Evolutionary conservation across 2,888 invertebrate species (phyloP), one percentile per base, ranked within the genome.

Genomic region (Meliscaeva auricollis): DNA sequence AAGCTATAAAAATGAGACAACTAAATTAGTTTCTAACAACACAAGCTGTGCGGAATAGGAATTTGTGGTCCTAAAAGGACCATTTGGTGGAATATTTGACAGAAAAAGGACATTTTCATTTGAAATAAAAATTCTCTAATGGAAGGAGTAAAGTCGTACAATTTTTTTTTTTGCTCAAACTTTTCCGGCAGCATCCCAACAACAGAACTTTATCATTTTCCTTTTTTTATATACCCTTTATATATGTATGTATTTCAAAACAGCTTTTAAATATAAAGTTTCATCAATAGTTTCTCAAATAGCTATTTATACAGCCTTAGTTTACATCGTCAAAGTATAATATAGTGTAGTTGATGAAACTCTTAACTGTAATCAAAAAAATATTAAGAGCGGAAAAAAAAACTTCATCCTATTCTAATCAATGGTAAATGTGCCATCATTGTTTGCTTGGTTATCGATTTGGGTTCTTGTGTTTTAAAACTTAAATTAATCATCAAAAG

Each of bases 401-500:
- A 38, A 20, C 58, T 20, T 6, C 20, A 38, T 58, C 13, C 7
- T 38, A 20, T 58, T 58, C 13, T 38, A 58, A 58, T 58, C 35
- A 38, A 58, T 58, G 35, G 58, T 38, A 20, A 58, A 38, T 58
- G 35, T 38, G 5, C 58, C n/a, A 38, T 58, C 20, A 58, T 58
- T 58, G 58, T 58, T 58, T 58, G 35, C 20, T 58, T 35, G 38
- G 58, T 20, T 58, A 58, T 58, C 20, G 58, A 58, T 58, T 58
- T 58, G 38, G 38, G 35, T 20, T 38, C 2, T 11, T 13, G 35
- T 58, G 35, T 56, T 58, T 58, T 38, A 20, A 58, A 58, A 58
- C 35, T 58, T 58, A 58, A 58, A 58, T 58, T 58, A 58, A 58
- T 58, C 58, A 58, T 58, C 13, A 35, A 58, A 58, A 58, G 58